Conservation (phyloP, 2,797 vertebrate species). For the Uromys caudimaculatus region DNA sequence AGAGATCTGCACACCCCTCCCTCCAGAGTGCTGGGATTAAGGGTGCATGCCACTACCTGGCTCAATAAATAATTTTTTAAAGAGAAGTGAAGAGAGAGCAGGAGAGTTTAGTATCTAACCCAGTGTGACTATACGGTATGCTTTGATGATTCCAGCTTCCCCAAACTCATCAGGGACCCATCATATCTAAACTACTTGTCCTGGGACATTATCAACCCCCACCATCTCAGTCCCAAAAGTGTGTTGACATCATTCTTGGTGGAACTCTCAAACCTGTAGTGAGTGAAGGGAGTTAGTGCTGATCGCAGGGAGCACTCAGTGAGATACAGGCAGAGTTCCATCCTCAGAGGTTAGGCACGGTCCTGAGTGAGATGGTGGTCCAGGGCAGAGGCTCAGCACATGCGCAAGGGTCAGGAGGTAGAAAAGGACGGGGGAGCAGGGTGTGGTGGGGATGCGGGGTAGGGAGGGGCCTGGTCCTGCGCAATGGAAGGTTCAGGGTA, state of each 20-base stretch:
- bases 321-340: background rate
- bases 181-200: background rate
- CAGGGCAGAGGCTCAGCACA: background rate
- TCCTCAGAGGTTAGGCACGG: background rate
- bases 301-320: rapidly evolving
- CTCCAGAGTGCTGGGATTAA: background rate
- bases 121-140: background rate
- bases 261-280: background rate
- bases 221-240: background rate
- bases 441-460: no score
- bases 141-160: background rate
- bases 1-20: background rate
- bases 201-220: background rate
- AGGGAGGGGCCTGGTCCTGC: background rate
- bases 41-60: background rate
- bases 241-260: background rate
- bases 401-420: background rate
- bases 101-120: background rate
- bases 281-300: background rate
- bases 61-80: background rate
- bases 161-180: background rate
- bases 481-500: background rate
- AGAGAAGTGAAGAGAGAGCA: background rate
- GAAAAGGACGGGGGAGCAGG: background rate
- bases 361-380: background rate